Base-by-base conservation (phyloP, 2,888 invertebrate species). In the Eupithecia subfuscata region DNA sequence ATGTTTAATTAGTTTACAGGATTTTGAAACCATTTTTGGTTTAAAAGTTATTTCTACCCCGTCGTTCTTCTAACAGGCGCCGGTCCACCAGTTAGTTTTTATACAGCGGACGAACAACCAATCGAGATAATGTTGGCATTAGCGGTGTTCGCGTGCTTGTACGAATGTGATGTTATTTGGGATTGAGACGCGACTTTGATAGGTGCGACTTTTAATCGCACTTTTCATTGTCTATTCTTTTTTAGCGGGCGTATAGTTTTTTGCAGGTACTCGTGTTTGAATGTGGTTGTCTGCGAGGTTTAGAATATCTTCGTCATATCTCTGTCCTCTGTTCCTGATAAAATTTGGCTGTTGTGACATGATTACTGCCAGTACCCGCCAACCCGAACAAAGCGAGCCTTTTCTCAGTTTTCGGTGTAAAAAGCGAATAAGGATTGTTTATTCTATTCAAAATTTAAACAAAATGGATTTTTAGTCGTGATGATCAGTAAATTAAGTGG, bases 91-190 rank as follows among this genome's bases (percentile, higher is more conserved):
- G 22, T 74, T 74, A 68, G 74, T 75, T 75, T 75, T 70, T 68
- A 69, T 69, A 71, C 63, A 18, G 69, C 68, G 52, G 48, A 69
- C 63, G 71, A 69, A 71, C 69, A 71, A 73, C 63, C 63, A 70
- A 75, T 75, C 69, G 69, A 75, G 75, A 56, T 72, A 69, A 75
- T 75, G 75, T 72, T 64, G 64, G 69, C 69, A 69, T 69, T 67
- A 70, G 68, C 43, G 68, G 70, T 75, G 25, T 25, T 74, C 65
- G 72, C 60, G 25, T 56, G 34, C 64, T 70, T 70, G 70, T 67
- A 16, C 43, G 71, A 65, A 69, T 64, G 52, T 45, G 6, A 25
- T 52, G 34, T 30, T 68, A 34, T 18, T 64, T 9, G 0, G 16
- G 25, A 69, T n/a, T 22, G 34, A 16, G 71, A 69, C 43, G 64